These are phyloP conservation scores for Trinorchestia longiramus DNA, from an alignment of 1,140 invertebrate genomes.

Conservation along the genomic window DNA sequence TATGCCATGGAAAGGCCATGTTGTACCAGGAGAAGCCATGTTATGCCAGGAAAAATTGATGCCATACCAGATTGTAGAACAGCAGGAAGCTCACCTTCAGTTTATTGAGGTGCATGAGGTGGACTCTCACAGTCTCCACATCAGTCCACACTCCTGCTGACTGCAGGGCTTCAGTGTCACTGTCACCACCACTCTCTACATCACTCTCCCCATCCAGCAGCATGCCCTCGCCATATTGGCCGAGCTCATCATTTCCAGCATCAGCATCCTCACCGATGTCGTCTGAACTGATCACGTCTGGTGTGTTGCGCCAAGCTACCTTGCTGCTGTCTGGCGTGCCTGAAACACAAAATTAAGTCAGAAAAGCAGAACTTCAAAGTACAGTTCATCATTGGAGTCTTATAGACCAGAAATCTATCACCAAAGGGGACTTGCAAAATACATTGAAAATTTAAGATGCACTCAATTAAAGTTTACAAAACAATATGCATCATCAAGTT, in stretches of 20 bases:
- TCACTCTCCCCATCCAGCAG: constrained; percentile 42
- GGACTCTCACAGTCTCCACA: constrained; percentile 18
- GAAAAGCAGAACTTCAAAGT: background rate
- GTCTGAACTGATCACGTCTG: background rate
- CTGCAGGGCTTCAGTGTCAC: constrained; percentile 35
- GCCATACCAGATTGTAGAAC: too few species aligned
- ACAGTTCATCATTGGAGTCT: background rate
- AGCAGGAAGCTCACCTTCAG: background rate
- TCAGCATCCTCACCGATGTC: background rate
- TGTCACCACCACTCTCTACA: constrained; percentile 36
- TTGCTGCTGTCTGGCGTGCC: constrained; percentile 13
- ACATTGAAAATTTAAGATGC: too few species aligned
- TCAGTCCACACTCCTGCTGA: constrained; percentile 47
- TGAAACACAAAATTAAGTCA: background rate
- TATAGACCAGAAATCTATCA: too few species aligned
- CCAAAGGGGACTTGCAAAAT: too few species aligned
- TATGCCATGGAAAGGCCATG: too few species aligned
- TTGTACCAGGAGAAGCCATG: too few species aligned
- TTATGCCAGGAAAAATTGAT: too few species aligned
- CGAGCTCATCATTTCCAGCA: background rate
- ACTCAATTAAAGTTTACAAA: too few species aligned
- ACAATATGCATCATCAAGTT: too few species aligned
- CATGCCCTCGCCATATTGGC: background rate
- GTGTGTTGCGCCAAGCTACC: constrained; percentile 37
- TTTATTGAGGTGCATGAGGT: constrained; percentile 15